Evolutionary conservation across 2,888 invertebrate genomes (phyloP), one percentile per base, ranked within the genome.

Genomic region (Lordiphosa fenestrarum): DNA sequence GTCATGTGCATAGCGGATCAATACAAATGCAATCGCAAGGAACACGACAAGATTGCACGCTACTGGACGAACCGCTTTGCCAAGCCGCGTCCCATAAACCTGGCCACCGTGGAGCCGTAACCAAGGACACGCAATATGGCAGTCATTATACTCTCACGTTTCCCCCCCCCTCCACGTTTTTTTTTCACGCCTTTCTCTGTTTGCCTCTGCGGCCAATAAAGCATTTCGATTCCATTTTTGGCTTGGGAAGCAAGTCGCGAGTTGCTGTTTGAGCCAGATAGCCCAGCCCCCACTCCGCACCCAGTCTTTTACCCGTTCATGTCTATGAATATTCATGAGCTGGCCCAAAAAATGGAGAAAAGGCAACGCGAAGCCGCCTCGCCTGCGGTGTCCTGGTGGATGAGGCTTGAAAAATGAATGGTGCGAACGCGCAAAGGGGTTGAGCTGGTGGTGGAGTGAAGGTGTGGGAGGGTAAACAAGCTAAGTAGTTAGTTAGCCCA

Each of bases 321-420:
- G 87, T 73, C 84, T 70, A 88, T 88, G 88, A 87, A 87, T 87
- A 87, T 87, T 87, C 88, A 87, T 87, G 85, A 86, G 68, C 60
- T 75, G 75, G 71, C 30, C 30, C 76, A 84, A 84, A 84, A 80
- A 68, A 83, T 71, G 67, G 75, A 82, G 67, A 47, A 46, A 46
- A 46, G 46, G 42, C 42, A 42, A 25, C 13, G 25, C 25, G 13
- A 6, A 44, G 44, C 15, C 30, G 42, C 13, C 10, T 30, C 25
- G 30, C 44, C 13, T 33, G 44, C 30, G 30, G 42, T 42, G 42
- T 42, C 42, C 25, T 42, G 25, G 40, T 21, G 15, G 33, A 44
- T 30, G 44, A 44, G 30, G 30, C 38, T 30, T 30, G 30, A 30
- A 30, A 30, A 30, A 30, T 30, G 30, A 30, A 30, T 30, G 30